Evolutionary conservation across 2,888 invertebrate species (phyloP).

Genomic region (Serrognathus titanus): DNA sequence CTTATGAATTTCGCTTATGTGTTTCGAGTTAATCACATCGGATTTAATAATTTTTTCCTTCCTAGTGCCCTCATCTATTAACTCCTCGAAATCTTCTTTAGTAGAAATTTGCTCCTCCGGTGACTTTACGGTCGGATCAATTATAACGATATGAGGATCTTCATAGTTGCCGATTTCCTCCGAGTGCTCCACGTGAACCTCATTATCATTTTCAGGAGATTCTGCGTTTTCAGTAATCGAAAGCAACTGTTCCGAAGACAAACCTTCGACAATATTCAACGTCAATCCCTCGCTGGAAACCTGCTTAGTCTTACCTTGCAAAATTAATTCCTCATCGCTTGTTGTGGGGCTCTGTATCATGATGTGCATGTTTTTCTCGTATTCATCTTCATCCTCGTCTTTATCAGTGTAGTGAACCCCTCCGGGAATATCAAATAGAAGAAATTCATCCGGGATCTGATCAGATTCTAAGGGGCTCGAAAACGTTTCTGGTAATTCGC

Average conservation of each 20-base stretch:
- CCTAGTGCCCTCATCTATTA: constrained; percentile 61
- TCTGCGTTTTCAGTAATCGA: constrained; percentile 52
- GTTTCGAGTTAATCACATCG: constrained; percentile 37
- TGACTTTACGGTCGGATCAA: constrained; percentile 57
- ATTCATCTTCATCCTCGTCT: constrained; percentile 39
- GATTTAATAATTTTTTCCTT: constrained; percentile 50
- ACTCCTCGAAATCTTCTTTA: constrained; percentile 64
- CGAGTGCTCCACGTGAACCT: constrained; percentile 43
- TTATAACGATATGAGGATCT: constrained; percentile 62
- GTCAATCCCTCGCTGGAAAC: constrained; percentile 30
- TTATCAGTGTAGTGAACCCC: constrained; percentile 56
- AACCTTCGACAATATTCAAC: constrained; percentile 41
- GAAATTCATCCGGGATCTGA: constrained; percentile 59
- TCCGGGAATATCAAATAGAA: constrained; percentile 59
- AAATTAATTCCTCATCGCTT: constrained; percentile 46
- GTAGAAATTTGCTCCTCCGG: constrained; percentile 64
- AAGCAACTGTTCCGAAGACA: constrained; percentile 47
- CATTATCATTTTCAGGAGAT: constrained; percentile 46
- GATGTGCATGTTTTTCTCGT: constrained; percentile 38
- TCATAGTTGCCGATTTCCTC: constrained; percentile 43
- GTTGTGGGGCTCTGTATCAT: constrained; percentile 48
- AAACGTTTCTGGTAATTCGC: constrained; percentile 56
- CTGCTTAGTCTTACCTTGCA: constrained; percentile 44
- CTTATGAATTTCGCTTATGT: constrained; percentile 45
- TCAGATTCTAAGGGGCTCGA: constrained; percentile 60